Evolutionary conservation across 2,888 invertebrate species (phyloP).

Genomic region (Drosophila demipolita): DNA sequence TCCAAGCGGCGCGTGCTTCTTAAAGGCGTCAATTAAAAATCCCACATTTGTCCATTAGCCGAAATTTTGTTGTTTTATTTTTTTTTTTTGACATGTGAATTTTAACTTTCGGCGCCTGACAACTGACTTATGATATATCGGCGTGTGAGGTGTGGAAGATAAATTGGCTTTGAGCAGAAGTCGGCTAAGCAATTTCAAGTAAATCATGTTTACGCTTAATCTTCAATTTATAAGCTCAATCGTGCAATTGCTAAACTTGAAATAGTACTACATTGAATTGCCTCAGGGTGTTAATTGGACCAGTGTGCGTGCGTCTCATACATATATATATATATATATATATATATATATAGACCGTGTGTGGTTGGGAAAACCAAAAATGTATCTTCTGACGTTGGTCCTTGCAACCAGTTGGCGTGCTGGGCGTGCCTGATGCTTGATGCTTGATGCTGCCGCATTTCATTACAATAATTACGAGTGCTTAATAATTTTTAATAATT

Average conservation of each 20-base stretch:
- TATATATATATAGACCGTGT: background rate
- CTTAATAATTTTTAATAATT: constrained; percentile 81
- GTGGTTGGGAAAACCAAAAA: constrained; percentile 27
- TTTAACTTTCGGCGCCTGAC: constrained; percentile 33
- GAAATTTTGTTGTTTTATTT: constrained; percentile 28
- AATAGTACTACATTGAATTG: constrained; percentile 24
- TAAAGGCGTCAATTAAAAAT: constrained; percentile 72
- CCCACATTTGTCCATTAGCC: constrained; percentile 61
- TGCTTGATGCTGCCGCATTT: constrained; percentile 70
- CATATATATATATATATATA: background rate
- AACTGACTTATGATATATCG: constrained; percentile 53
- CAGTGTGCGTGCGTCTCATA: constrained; percentile 44
- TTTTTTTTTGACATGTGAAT: constrained; percentile 13
- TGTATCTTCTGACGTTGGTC: constrained; percentile 29
- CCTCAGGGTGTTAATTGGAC: constrained; percentile 70
- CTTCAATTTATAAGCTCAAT: constrained; percentile 29
- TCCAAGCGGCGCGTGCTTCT: constrained; percentile 69
- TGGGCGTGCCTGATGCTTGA: constrained; percentile 52
- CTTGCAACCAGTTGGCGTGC: constrained; percentile 20
- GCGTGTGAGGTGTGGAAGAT: constrained; percentile 68
- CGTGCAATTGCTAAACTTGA: constrained; percentile 20
- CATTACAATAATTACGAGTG: constrained; percentile 81
- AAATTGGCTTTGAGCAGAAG: constrained; percentile 30
- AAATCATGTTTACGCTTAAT: constrained; percentile 15
- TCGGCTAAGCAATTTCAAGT: constrained; percentile 9